Evolutionary conservation across 1,140 invertebrate genomes (phyloP), one percentile per base, ranked within the genome.

Genomic region (Scaptomyza montana): DNA sequence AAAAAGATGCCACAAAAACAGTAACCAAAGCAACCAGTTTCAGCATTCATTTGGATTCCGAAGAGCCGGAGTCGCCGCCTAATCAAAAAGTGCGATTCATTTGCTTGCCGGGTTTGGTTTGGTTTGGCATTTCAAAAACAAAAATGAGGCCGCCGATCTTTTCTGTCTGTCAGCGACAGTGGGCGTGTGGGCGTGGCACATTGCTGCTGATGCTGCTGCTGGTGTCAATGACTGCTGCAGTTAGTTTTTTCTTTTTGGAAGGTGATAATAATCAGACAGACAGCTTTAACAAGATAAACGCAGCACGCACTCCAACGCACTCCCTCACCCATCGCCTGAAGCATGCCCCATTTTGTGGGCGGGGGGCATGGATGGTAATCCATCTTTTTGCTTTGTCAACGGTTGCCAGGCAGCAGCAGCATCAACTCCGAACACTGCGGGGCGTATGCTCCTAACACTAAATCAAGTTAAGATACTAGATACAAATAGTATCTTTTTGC

Each of bases 51-150:
- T 43, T 6, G 2, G 59, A n/a, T 1, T 43, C 39, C 39, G 12
- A 16, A 16, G 16, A 43, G 12, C 75, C 33, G 33, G 8, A 36
- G 33, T 36, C 8, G 78, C 7, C 5, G 30, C 5, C 79, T 87
- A 89, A 87, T 87, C 82, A 87, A 89, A 86, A 87, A 89, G 72
- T 78, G 82, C 79, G 78, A 89, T 87, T 87, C 78, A 82, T 86
- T 65, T 62, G 64, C 30, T 25, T 57, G 30, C 33, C 7, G 33
- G 8, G 21, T 25, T 25, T 25, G 21, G 21, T 2, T 25, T 3
- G 21, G 21, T 25, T 3, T 36, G 53, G 53, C 33, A 28, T 54
- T 54, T 67, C 7, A n/a, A 43, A 3, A 25, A 25, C 21, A 25
- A 43, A 43, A 67, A 67, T 50, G 54, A 19, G 33, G 30, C 21